Evolutionary conservation across 2,888 invertebrate genomes (phyloP).

Genomic region (Andrena marginata): DNA sequence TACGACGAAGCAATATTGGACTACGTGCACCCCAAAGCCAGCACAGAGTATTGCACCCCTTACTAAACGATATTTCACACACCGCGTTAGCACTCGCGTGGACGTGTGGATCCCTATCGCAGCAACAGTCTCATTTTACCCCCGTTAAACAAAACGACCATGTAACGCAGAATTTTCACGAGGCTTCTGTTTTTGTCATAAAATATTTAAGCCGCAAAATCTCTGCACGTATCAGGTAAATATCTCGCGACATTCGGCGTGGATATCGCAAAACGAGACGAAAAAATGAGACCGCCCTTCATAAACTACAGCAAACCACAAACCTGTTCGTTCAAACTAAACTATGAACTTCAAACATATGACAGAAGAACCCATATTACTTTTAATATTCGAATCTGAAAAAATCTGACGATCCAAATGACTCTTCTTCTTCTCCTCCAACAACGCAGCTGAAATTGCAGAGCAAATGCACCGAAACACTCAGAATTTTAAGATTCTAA

Average conservation of each 20-base stretch:
- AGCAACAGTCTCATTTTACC: slow-evolving; percentile 31
- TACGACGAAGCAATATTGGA: neutral
- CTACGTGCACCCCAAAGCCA: neutral
- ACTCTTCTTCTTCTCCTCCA: too few relatives aligned
- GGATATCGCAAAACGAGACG: neutral
- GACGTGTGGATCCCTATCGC: slow-evolving; percentile 9
- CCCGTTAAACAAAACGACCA: slow-evolving; percentile 32
- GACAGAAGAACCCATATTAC: too few relatives aligned
- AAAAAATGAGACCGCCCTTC: neutral
- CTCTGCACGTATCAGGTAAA: slow-evolving; percentile 45
- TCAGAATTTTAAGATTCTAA: too few relatives aligned
- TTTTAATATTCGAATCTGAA: too few relatives aligned
- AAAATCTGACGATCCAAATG: too few relatives aligned
- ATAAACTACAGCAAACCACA: neutral
- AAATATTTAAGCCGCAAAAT: slow-evolving; percentile 51
- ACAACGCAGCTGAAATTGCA: neutral
- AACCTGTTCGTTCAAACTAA: too few relatives aligned
- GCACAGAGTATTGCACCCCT: neutral
- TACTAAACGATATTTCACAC: slow-evolving; percentile 20
- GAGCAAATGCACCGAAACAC: neutral
- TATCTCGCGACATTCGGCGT: slow-evolving; percentile 8
- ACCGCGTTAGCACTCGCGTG: slow-evolving; percentile 6
- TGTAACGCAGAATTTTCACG: slow-evolving; percentile 33
- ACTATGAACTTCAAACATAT: too few relatives aligned
- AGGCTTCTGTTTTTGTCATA: slow-evolving; percentile 31